phyloP scores from a whole-genome alignment of 1,140 invertebrate species.

The Orussus abietinus region DNA sequence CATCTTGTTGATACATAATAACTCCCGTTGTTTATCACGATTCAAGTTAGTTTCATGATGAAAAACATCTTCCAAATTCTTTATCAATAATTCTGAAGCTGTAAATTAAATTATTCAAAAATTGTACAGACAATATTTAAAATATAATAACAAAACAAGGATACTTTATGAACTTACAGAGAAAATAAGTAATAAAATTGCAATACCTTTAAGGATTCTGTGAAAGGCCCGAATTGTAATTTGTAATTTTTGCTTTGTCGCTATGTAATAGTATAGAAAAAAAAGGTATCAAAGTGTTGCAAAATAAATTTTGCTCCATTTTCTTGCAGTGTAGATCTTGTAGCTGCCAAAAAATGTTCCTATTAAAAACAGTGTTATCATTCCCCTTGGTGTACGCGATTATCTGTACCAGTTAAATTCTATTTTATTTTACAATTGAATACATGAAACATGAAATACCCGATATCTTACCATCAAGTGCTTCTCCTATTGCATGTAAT shows the following conservation, averaged over 20 bases:
- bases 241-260: slow-evolving; percentile 55
- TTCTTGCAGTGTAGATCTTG: slow-evolving; percentile 54
- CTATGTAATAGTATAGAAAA: slow-evolving; percentile 62
- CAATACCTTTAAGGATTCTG: slow-evolving; percentile 56
- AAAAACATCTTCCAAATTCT: slow-evolving; percentile 24
- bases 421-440: slow-evolving; percentile 5
- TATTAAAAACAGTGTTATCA: slow-evolving; percentile 12
- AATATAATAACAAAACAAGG: slow-evolving; percentile 7
- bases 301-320: slow-evolving; percentile 62
- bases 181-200: neutral
- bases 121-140: slow-evolving; percentile 2
- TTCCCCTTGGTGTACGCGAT: slow-evolving; percentile 9
- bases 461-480: slow-evolving; percentile 60
- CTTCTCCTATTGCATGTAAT: slow-evolving; percentile 56
- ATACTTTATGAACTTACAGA: slow-evolving; percentile 2
- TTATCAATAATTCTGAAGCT: slow-evolving; percentile 24
- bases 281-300: slow-evolving; percentile 70
- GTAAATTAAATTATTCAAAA: slow-evolving; percentile 4
- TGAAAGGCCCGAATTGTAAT: slow-evolving; percentile 40
- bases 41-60: slow-evolving; percentile 7
- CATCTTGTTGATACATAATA: slow-evolving; percentile 40
- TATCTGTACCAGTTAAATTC: slow-evolving; percentile 12
- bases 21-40: slow-evolving; percentile 20
- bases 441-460: slow-evolving; percentile 5
- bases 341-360: slow-evolving; percentile 50